Base-by-base conservation (phyloP, 2,113 vertebrate species). In the Muntiacus reevesi region DNA sequence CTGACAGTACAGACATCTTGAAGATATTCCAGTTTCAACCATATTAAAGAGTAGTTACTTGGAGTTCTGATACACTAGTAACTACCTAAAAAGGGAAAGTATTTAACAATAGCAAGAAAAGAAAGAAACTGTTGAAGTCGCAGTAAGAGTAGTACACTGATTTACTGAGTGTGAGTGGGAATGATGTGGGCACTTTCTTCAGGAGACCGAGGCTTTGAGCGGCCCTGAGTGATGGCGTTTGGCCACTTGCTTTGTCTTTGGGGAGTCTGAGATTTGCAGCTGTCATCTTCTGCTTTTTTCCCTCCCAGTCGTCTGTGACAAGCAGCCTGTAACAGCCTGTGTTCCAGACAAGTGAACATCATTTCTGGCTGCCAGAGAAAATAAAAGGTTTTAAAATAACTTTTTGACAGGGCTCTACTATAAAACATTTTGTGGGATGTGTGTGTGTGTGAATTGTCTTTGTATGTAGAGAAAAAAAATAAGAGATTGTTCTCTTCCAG, bases 351-450 rank as follows among this genome's bases (percentile, higher is more conserved):
- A 57, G 89, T 78, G 85, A 92, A 88, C 62, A 47, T 94, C 85
- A 62, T 81, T 96, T 76, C 78, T 95, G 97, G 94, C 64, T 96
- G 92, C 85, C 95, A 96, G 87, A 97, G 83, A 91, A 94, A 78
- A 90, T 67, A 87, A 93, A 96, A 85, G 47, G 54, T 91, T 97
- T 95, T 88, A 78, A 87, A 67, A 89, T 85, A 83, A 60, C 67
- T 92, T 92, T 89, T 62, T 88, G 95, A 97, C 85, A 78, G 60
- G 81, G 64, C 59, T 94, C 14, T 62, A 19, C 76, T 40, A 8
- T 47, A 54, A 84, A 45, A 25, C 57, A 79, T 87, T 95, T 36
- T 43, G 86, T 76, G 79, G 36, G 50, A n/a, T 79, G 64, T 43
- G 13, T 78, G 52, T 83, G 60, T 60, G 57, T 82, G 87, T 50